Evolutionary conservation across 2,113 vertebrate genomes (phyloP), one percentile per base, ranked within the genome.

Genomic region (Zapornia atra): DNA sequence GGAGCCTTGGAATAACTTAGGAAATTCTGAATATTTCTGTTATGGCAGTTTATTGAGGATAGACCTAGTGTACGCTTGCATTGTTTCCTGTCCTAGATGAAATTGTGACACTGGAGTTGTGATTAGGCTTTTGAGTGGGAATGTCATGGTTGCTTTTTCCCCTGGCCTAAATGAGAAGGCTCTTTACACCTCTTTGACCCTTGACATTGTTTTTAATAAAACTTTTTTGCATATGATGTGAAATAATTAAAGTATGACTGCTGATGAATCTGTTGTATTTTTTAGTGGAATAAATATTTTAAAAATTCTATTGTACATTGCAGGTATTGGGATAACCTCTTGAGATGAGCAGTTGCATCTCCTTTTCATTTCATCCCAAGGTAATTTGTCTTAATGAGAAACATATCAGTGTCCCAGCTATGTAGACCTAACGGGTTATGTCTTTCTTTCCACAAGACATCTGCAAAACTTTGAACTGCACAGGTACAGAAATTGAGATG

Each of bases 341-440:
- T 86, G 78, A 80, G 40, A 59, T 51, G 6, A 69, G 18, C 17
- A 77, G 15, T 51, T 93, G n/a, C 10, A 48, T 69, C 59, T 90
- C 33, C 44, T 94, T 96, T 88, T 60, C 28, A 48, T 90, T 85
- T 91, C 77, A 29, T 83, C 36, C 11, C 17, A 22, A 64, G 56
- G 51, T 88, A 25, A 90, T 93, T 96, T 92, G 26, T 90, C 56
- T 94, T 84, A 95, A 94, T 60, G 68, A 95, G 68, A 90, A 92
- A 81, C 26, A 48, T 59, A 80, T 75, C 72, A 71, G 7, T 31
- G 76, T 81, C 56, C 83, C 34, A 36, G 34, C 64, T 71, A 82
- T 22, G 70, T 15, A 83, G 56, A 90, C 56, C 29, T 80, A 73
- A 75, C 8, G 11, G 26, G 33, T 86, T 68, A 68, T 79, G 38